Base-by-base conservation (phyloP, 2,797 vertebrate genomes). In the Cryptoprocta ferox region DNA sequence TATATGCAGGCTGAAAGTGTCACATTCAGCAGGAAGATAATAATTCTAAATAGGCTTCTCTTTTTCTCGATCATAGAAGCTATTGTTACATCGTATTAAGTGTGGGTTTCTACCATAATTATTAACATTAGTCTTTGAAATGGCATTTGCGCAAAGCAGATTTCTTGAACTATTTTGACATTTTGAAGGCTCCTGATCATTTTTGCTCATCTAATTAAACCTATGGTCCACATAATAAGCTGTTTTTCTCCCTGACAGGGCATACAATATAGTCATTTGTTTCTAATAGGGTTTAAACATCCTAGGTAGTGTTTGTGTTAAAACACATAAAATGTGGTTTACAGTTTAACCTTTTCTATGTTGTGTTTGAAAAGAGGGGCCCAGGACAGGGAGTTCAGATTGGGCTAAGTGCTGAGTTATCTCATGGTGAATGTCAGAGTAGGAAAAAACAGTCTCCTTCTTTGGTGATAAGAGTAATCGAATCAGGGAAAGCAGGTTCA, bases 91-190 rank as follows among this genome's bases (percentile, higher is more conserved):
- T 66, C 94, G 85, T 93, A 94, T 83, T 42, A 70, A 93, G 35
- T 61, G 16, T 96, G 65, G 32, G 14, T 95, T 94, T 97, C 37
- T 70, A 53, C 24, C 21, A 15, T 53, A 89, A 96, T 96, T 96
- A 91, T 89, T 89, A 61, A 18, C 42, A 93, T 93, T 89, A 89
- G 21, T 97, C 63, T 95, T 95, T 88, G 80, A 96, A 97, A 91
- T 89, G 79, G 42, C 32, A 76, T 91, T 83, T 89, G 2, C 2
- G 32, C 50, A 83, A 30, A 24, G 2, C 28, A 93, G 37, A n/a
- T 86, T 85, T 59, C 68, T 80, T 95, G 65, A 90, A 91, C 9
- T 45, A 53, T 83, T 97, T 87, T 94, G 90, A 95, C 75, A 95
- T 94, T 97, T 97, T 79, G 66, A 94, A 96, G 21, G 63, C 37